Evolutionary conservation across 2,113 vertebrate genomes (phyloP).

Genomic region (Rissa tridactyla): DNA sequence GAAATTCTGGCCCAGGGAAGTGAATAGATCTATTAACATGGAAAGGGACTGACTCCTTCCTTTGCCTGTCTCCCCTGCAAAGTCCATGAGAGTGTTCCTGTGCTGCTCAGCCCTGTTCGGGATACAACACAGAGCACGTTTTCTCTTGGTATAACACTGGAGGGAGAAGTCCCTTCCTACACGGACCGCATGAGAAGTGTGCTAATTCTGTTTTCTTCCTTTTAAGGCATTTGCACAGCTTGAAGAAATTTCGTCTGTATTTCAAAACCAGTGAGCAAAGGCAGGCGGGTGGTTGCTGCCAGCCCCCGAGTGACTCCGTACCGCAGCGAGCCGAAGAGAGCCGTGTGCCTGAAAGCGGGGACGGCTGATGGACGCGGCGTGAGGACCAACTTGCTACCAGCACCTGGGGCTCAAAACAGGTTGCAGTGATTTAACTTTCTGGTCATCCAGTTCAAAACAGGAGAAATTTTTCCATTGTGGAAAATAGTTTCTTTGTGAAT

Average conservation of each 20-base stretch:
- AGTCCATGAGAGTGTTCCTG: not conserved
- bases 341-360: not conserved
- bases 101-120: not conserved
- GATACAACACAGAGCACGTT: not conserved
- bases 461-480: not conserved
- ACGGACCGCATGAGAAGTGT: not conserved
- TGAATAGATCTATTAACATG: not conserved
- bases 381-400: not conserved
- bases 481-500: not conserved
- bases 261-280: not conserved
- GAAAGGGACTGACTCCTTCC: not conserved
- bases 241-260: not conserved
- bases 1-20: not conserved
- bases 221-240: not conserved
- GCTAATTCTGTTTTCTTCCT: not conserved
- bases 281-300: not conserved
- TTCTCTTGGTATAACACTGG: not conserved
- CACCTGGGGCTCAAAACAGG: not conserved
- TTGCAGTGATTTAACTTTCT: not conserved
- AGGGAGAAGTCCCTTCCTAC: not conserved
- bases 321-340: not conserved
- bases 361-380: not conserved
- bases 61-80: not conserved
- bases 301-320: rapidly evolving
- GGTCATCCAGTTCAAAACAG: not conserved